phyloP scores from a whole-genome alignment of 2,113 vertebrate species.

The Rynchops niger region DNA sequence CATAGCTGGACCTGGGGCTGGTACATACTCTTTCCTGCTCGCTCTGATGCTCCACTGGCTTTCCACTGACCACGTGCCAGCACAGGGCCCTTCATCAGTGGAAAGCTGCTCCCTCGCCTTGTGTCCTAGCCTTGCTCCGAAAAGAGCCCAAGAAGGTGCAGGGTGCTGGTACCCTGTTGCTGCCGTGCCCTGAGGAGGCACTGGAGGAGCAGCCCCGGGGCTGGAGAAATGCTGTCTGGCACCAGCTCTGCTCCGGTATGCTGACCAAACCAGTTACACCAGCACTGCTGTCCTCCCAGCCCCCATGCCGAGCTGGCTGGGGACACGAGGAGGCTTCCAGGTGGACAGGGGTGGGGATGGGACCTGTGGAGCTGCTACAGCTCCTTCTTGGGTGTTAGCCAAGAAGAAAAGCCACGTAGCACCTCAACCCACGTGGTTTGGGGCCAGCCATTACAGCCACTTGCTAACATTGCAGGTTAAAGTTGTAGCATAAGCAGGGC shows the following conservation, averaged over 20 bases:
- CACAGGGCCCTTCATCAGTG: rapidly evolving
- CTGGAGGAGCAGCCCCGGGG: background rate
- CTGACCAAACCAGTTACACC: constrained; percentile 49
- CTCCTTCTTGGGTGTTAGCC: background rate
- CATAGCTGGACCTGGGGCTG: rapidly evolving
- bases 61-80: background rate
- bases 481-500: background rate
- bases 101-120: rapidly evolving
- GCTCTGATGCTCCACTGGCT: rapidly evolving
- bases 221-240: background rate
- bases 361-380: background rate
- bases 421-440: rapidly evolving
- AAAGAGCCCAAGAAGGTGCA: rapidly evolving
- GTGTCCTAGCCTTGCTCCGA: rapidly evolving
- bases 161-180: background rate
- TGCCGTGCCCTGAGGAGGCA: rapidly evolving
- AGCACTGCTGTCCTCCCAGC: background rate
- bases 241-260: background rate
- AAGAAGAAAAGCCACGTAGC: background rate
- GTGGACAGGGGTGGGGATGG: background rate
- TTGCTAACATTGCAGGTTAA: background rate
- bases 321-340: background rate
- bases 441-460: background rate
- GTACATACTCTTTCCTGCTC: background rate
- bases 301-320: rapidly evolving